phyloP scores from a whole-genome alignment of 2,797 vertebrate genomes.

The Pelobates cultripes region DNA sequence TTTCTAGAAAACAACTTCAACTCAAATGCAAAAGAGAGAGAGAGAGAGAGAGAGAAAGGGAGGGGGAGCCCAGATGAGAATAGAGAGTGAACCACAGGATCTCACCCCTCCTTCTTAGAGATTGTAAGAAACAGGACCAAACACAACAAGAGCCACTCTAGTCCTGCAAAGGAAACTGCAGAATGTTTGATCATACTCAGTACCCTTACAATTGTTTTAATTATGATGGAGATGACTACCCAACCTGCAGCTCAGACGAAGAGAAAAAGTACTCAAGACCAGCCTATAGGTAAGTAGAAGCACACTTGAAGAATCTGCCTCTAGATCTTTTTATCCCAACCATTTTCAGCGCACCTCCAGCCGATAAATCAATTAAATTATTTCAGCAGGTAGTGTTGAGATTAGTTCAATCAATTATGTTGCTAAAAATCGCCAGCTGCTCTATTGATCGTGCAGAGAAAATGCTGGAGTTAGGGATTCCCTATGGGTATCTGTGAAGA shows the following conservation, averaged over 20 bases:
- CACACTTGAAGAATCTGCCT: conserved; percentile 47
- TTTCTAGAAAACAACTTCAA: conserved; percentile 61
- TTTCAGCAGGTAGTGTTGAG: not conserved
- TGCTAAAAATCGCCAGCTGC: too few species aligned
- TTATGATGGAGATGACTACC: conserved; percentile 93
- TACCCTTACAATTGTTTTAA: conserved; percentile 99
- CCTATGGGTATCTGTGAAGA: not conserved
- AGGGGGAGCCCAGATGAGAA: conserved; percentile 52
- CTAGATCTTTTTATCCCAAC: not conserved
- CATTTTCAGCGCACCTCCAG: not conserved
- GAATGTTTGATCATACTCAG: conserved; percentile 94
- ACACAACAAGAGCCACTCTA: conserved; percentile 35
- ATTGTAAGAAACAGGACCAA: conserved; percentile 56
- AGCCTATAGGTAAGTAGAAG: conserved; percentile 87
- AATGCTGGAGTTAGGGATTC: not conserved
- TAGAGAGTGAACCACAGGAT: conserved; percentile 51
- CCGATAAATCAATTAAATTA: not conserved
- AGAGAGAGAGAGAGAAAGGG: conserved; percentile 60
- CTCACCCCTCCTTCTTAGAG: conserved; percentile 60
- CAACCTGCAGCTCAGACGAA: conserved; percentile 85
- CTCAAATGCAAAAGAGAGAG: conserved; percentile 40
- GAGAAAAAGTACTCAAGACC: conserved; percentile 92
- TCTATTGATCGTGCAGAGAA: not conserved
- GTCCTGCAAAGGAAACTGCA: conserved; percentile 53
- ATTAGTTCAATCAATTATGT: not conserved